A percentile compares a stretch with the other conserved stretches of the same genome.
Conservation (phyloP, 2,113 vertebrate species). For the Crotalus tigris region DNA sequence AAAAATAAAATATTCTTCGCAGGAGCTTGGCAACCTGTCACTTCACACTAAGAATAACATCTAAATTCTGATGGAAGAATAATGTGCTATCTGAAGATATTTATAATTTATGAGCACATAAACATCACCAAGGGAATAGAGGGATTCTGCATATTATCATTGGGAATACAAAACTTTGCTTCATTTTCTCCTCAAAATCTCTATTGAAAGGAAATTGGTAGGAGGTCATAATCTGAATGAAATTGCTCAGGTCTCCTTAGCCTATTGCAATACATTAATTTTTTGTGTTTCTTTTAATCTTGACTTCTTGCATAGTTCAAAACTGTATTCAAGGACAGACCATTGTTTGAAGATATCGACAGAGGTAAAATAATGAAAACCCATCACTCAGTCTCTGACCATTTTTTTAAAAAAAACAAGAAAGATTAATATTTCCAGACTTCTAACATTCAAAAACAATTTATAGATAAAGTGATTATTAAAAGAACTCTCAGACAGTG, state of each 20-base stretch:
- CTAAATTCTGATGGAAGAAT: background rate
- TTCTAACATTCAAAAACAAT: no score
- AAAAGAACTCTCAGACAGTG: no score
- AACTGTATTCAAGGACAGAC: no score
- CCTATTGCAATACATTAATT: no score
- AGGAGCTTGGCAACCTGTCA: background rate
- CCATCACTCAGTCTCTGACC: no score
- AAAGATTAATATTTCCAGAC: no score
- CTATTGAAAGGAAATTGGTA: background rate
- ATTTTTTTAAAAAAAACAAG: no score
- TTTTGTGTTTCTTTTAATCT: background rate
- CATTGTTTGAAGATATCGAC: no score
- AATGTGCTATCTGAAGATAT: background rate
- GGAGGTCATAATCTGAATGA: background rate
- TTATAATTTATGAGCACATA: background rate
- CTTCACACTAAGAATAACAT: background rate
- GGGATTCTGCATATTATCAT: background rate
- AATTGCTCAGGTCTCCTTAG: background rate
- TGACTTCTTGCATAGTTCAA: background rate
- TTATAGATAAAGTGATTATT: no score
- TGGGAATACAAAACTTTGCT: background rate
- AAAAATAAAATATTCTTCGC: background rate
- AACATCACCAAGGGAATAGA: background rate
- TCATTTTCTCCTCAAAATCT: background rate
- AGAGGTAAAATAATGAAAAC: no score